phyloP scores from a whole-genome alignment of 2,888 invertebrate species.

The Hemicrepidius hirtus region DNA sequence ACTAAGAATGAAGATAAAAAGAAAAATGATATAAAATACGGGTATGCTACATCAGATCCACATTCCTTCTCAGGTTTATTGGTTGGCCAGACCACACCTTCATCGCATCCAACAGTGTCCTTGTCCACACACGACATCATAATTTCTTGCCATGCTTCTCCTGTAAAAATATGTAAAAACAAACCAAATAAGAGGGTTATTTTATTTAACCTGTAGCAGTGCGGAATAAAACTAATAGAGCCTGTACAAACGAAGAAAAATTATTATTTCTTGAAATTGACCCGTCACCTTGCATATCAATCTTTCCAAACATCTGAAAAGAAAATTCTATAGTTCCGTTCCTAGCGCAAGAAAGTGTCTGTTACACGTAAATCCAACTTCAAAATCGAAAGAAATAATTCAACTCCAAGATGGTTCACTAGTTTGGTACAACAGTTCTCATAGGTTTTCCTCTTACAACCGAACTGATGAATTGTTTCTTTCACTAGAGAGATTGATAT shows the following conservation, averaged over 20 bases:
- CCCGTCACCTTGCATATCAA: constrained; percentile 85
- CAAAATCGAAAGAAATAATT: too few relatives aligned
- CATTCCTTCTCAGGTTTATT: constrained; percentile 74
- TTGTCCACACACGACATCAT: constrained; percentile 95
- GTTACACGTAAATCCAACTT: too few relatives aligned
- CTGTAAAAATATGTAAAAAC: constrained; percentile 69
- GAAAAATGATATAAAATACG: constrained; percentile 99
- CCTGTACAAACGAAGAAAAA: constrained; percentile 98
- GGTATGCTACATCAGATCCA: constrained; percentile 96
- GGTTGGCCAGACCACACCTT: constrained; percentile 70
- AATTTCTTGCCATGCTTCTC: constrained; percentile 99
- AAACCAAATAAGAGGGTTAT: constrained; percentile 52
- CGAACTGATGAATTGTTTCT: too few relatives aligned
- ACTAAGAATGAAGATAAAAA: constrained; percentile 99
- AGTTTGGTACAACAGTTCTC: too few relatives aligned
- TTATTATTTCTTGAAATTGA: constrained; percentile 97
- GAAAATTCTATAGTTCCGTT: too few relatives aligned
- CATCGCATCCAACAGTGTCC: constrained; percentile 82
- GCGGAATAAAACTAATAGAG: constrained; percentile 95
- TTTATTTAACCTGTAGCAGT: constrained; percentile 85
- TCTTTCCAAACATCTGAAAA: constrained; percentile 97
- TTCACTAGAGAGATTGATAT: too few relatives aligned
- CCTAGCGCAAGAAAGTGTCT: too few relatives aligned
- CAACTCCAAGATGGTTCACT: too few relatives aligned
- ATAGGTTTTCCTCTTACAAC: too few relatives aligned